A percentile compares a stretch with the other conserved stretches of the same genome.
phyloP scores from a whole-genome alignment of 2,113 vertebrate species.

The Pheucticus melanocephalus region DNA sequence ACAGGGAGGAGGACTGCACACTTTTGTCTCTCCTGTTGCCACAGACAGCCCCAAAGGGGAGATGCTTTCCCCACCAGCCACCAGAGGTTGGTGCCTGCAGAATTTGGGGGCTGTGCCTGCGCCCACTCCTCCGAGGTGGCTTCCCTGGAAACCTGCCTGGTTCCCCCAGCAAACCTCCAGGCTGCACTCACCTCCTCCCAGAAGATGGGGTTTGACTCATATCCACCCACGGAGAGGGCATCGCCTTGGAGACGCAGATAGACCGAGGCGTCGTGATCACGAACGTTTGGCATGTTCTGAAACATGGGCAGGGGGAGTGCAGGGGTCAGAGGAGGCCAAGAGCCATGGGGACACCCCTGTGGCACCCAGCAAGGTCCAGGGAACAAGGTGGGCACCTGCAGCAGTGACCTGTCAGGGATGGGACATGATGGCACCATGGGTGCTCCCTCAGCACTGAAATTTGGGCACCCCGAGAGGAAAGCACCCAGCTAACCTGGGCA shows the following conservation, averaged over 20 bases:
- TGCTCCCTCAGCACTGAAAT: not conserved
- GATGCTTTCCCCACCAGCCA: not conserved
- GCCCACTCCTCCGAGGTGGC: not conserved
- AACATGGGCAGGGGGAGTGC: not conserved
- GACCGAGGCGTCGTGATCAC: constrained; percentile 93
- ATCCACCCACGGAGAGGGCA: constrained; percentile 94
- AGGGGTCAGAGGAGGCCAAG: not conserved
- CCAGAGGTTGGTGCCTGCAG: not conserved
- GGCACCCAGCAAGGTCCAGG: fast-evolving
- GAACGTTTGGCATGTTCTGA: constrained; percentile 97
- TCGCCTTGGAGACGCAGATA: constrained; percentile 99
- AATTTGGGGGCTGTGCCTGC: fast-evolving
- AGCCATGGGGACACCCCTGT: fast-evolving
- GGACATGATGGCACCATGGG: fast-evolving
- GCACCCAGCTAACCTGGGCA: not conserved
- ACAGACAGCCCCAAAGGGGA: not conserved
- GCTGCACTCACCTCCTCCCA: constrained; percentile 87
- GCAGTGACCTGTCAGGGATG: fast-evolving
- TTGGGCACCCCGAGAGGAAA: not conserved
- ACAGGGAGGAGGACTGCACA: no score
- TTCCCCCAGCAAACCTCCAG: not conserved
- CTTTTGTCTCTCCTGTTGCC: not conserved
- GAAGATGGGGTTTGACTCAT: constrained; percentile 94
- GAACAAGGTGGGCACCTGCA: not conserved
- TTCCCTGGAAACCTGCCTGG: not conserved